Percentiles rank a stretch among this genome's conserved stretches.
Evolutionary conservation across 2,797 vertebrate species (phyloP).

Genomic region (Leuciscus waleckii): DNA sequence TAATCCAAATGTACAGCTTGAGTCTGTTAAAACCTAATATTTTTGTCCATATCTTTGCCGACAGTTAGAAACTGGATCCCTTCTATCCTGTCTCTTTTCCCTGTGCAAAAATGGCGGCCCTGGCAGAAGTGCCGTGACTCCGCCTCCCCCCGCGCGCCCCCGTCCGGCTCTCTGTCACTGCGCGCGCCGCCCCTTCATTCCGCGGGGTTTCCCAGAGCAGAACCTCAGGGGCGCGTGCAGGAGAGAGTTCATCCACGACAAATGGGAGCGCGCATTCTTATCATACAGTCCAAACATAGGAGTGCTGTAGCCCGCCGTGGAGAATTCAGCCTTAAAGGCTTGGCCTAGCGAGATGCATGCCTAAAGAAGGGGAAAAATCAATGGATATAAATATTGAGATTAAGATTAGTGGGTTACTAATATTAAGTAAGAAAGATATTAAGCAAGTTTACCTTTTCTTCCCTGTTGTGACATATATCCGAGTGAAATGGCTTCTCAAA

Average conservation of each 20-base stretch:
- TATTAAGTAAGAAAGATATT: not conserved
- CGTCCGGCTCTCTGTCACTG: conserved; percentile 66
- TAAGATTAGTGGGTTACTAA: not conserved
- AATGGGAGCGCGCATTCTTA: conserved; percentile 27
- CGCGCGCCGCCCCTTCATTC: conserved; percentile 76
- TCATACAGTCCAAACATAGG: conserved; percentile 23
- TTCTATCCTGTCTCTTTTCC: conserved; percentile 89
- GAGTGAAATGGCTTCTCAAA: not conserved
- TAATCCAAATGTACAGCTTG: conserved; percentile 52
- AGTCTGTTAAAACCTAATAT: conserved; percentile 72
- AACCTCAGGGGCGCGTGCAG: conserved; percentile 86
- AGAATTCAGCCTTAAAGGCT: not conserved
- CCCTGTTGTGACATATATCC: not conserved
- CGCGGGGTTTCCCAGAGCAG: conserved; percentile 86
- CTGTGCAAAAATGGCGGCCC: conserved; percentile 99
- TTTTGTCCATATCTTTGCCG: conserved; percentile 75
- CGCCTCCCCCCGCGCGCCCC: conserved; percentile 74
- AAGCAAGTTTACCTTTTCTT: not conserved
- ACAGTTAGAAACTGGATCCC: conserved; percentile 85
- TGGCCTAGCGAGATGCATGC: not conserved
- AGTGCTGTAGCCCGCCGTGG: not conserved
- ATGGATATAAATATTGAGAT: not conserved
- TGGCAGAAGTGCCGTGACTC: conserved; percentile 82
- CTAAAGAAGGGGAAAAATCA: not conserved
- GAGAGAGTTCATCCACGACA: conserved; percentile 56